phyloP scores from a whole-genome alignment of 1,140 invertebrate genomes.

The Caenorhabditis remanei region DNA sequence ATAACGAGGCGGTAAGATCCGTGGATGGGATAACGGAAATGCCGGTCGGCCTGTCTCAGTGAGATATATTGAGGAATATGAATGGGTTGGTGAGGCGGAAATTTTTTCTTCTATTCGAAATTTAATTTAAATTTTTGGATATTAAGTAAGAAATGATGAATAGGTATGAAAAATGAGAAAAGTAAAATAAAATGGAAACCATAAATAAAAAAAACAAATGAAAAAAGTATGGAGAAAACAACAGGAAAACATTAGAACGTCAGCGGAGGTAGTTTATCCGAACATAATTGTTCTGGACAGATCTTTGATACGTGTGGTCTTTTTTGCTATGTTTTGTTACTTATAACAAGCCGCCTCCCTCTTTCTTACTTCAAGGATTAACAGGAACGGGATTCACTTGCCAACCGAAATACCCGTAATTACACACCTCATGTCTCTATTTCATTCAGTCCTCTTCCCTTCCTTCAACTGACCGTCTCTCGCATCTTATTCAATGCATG shows the following conservation, averaged over 20 bases:
- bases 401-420: conserved; percentile 10
- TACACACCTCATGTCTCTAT: conserved; percentile 39
- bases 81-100: too few relatives aligned
- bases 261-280: conserved; percentile 29
- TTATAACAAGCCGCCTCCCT: too few relatives aligned
- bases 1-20: conserved; percentile 12
- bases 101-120: too few relatives aligned
- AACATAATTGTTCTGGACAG: conserved; percentile 42
- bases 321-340: neutral
- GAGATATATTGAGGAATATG: neutral
- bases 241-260: conserved; percentile 48
- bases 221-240: neutral
- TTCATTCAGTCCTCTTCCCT: neutral
- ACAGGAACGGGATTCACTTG: conserved; percentile 35
- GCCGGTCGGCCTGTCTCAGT: neutral
- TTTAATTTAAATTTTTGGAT: too few relatives aligned
- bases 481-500: conserved; percentile 50
- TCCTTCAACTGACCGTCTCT: conserved; percentile 6
- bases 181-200: neutral
- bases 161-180: neutral
- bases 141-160: too few relatives aligned
- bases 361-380: conserved; percentile 1
- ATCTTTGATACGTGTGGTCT: conserved; percentile 23
- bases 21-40: neutral
- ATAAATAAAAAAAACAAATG: neutral